A percentile compares a stretch with the other conserved stretches of the same genome.
phyloP scores from a whole-genome alignment of 1,140 invertebrate genomes.

The Heliconius himera region DNA sequence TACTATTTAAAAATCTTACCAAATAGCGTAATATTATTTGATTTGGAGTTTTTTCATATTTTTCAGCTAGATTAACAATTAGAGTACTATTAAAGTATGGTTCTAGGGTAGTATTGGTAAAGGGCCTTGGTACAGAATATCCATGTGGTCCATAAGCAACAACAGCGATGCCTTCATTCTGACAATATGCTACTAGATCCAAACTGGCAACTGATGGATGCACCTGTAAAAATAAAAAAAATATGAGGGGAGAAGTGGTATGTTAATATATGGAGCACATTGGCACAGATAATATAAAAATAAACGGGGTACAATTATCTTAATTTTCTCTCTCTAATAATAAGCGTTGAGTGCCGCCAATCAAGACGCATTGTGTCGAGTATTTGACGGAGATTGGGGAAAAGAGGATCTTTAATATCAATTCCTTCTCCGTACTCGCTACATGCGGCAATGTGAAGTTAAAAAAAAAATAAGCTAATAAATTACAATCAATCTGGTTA shows the following conservation, averaged over 20 bases:
- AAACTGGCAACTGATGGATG: background rate
- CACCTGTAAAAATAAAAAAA: slow-evolving; percentile 9
- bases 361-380: too few relatives aligned
- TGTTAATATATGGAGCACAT: background rate
- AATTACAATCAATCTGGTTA: background rate
- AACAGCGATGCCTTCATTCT: background rate
- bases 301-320: background rate
- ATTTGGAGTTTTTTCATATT: background rate
- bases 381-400: too few relatives aligned
- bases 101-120: background rate
- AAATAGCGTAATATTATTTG: background rate
- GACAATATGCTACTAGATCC: background rate
- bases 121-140: background rate
- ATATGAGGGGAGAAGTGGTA: background rate
- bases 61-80: background rate
- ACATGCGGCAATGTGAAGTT: background rate
- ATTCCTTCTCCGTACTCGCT: too few relatives aligned
- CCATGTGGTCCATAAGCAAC: background rate
- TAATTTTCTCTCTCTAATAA: too few relatives aligned
- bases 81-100: background rate
- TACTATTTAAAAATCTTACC: background rate
- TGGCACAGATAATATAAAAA: too few relatives aligned
- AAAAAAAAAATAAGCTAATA: background rate
- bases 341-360: too few relatives aligned
- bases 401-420: too few relatives aligned